A percentile compares a stretch with the other conserved stretches of the same genome.
Evolutionary conservation across 2,888 invertebrate genomes (phyloP).

Genomic region (Microctonus aethiopoides): DNA sequence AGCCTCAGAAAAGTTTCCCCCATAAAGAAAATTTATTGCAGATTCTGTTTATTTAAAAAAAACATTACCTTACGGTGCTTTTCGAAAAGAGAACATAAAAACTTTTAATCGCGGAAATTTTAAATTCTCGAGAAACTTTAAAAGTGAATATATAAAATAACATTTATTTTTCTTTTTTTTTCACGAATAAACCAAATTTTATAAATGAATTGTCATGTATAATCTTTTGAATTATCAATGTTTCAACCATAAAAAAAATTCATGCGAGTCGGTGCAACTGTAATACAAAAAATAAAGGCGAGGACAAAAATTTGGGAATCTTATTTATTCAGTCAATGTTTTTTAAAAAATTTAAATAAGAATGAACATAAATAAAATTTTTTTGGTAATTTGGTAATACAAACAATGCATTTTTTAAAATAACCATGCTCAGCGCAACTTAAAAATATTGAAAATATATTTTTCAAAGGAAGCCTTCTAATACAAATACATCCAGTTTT

Average conservation of each 20-base stretch:
- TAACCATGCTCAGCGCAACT: too few relatives aligned
- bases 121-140: neutral
- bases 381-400: too few relatives aligned
- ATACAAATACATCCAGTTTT: too few relatives aligned
- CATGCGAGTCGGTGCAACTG: neutral
- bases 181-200: neutral
- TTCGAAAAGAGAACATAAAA: neutral
- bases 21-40: slow-evolving; percentile 7
- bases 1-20: neutral
- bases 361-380: too few relatives aligned
- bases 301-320: slow-evolving; percentile 3
- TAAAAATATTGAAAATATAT: too few relatives aligned
- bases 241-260: slow-evolving; percentile 11
- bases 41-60: slow-evolving; percentile 23
- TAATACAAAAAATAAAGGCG: slow-evolving; percentile 11
- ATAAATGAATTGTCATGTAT: slow-evolving; percentile 9
- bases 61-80: slow-evolving; percentile 16
- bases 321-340: slow-evolving; percentile 7
- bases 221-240: slow-evolving; percentile 2
- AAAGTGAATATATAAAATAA: too few relatives aligned
- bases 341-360: neutral
- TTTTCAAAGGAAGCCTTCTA: too few relatives aligned
- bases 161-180: slow-evolving; percentile 3
- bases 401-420: too few relatives aligned
- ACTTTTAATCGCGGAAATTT: too few relatives aligned